These are phyloP conservation scores for Megaceryle maxima DNA, from an alignment of 2,113 vertebrate species.

Conservation along the genomic window DNA sequence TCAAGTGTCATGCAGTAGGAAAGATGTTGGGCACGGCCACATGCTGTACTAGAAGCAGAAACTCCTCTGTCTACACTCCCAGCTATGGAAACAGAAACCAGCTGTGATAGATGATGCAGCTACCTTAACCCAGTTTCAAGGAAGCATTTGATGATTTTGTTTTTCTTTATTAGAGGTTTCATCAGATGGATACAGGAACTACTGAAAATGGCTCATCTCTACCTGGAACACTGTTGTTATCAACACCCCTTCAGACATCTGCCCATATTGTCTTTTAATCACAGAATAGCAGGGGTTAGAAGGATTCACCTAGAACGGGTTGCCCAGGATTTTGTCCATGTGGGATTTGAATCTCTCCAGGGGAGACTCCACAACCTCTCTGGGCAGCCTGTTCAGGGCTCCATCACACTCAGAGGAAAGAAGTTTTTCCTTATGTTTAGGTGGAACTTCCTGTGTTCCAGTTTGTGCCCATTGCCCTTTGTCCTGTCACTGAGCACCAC, in stretches of 20 bases:
- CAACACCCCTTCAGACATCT: background rate
- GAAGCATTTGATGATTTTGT: background rate
- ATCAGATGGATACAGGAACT: background rate
- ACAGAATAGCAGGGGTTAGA: background rate
- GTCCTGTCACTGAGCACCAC: background rate
- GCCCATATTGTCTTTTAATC: background rate
- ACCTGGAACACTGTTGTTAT: background rate
- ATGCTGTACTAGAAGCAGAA: background rate
- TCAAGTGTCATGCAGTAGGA: background rate
- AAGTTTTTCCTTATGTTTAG: background rate
- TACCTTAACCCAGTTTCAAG: background rate
- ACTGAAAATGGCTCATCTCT: background rate
- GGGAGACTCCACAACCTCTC: background rate
- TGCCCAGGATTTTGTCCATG: background rate
- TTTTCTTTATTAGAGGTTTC: background rate
- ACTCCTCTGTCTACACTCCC: background rate
- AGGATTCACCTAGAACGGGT: background rate
- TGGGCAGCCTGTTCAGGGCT: background rate
- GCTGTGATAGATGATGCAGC: background rate
- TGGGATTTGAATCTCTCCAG: background rate
- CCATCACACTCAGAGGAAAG: background rate
- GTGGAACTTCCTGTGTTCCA: background rate
- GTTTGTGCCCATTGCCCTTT: background rate
- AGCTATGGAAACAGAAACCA: background rate
- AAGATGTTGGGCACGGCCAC: background rate